phyloP scores from a whole-genome alignment of 1,140 invertebrate genomes.

The Uloborus diversus region DNA sequence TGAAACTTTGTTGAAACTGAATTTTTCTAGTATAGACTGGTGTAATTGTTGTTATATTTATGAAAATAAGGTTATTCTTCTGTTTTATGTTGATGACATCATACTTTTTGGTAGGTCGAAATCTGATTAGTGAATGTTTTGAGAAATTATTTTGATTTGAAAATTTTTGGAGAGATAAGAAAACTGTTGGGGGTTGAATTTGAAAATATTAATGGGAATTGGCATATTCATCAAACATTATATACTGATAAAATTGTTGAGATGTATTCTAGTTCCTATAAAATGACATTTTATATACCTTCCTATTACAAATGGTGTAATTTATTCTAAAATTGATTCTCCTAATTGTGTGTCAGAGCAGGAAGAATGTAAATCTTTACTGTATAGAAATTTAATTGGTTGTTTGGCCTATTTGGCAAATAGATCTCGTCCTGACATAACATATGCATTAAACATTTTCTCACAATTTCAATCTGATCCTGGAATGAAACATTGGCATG shows the following conservation, averaged over 20 bases:
- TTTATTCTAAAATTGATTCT: neutral
- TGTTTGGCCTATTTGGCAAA: constrained; percentile 1
- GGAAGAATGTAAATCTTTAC: neutral
- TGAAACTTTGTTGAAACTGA: too few species aligned
- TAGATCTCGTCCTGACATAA: neutral
- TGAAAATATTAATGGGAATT: neutral
- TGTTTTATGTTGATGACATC: constrained; percentile 15
- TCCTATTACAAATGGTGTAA: neutral
- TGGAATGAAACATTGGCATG: constrained; percentile 3
- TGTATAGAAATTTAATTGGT: constrained; percentile 2
- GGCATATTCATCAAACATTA: neutral
- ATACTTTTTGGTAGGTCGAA: neutral
- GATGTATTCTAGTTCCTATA: neutral
- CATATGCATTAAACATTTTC: neutral
- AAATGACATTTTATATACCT: neutral
- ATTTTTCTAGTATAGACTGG: too few species aligned
- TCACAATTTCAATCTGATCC: constrained; percentile 15
- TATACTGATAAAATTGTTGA: constrained; percentile 1
- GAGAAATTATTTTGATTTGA: neutral
- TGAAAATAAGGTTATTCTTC: neutral
- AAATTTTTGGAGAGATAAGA: neutral
- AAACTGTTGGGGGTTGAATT: neutral
- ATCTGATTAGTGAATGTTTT: neutral
- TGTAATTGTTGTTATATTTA: too few species aligned
- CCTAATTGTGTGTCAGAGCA: neutral